These are phyloP conservation scores for Parasteatoda tepidariorum DNA, from an alignment of 1,140 invertebrate species.

Conservation along the genomic window DNA sequence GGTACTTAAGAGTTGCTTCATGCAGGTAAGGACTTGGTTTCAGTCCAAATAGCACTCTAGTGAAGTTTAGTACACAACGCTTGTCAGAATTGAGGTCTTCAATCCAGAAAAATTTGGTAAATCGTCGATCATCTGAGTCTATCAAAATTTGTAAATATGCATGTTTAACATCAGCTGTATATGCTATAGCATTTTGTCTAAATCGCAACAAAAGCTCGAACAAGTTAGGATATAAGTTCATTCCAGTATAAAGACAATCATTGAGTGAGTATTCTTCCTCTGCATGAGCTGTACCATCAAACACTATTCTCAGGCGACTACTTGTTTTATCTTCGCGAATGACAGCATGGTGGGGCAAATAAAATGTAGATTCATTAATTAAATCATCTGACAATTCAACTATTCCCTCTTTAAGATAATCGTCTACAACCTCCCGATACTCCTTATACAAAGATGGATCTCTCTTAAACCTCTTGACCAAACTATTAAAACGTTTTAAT, in stretches of 20 bases:
- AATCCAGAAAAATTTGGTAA: constrained; percentile 40
- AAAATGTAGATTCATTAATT: too few species aligned
- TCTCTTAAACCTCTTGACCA: too few species aligned
- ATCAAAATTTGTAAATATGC: constrained; percentile 56
- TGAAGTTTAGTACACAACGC: background rate
- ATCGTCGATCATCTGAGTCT: constrained; percentile 9
- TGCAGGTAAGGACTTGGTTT: constrained; percentile 43
- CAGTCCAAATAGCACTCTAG: constrained; percentile 52
- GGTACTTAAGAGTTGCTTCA: constrained; percentile 37
- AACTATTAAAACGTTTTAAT: too few species aligned
- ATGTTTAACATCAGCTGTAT: constrained; percentile 49
- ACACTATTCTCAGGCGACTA: constrained; percentile 64
- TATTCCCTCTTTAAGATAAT: too few species aligned
- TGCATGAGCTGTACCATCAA: constrained; percentile 62
- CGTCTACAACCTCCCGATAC: too few species aligned
- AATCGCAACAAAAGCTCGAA: constrained; percentile 38
- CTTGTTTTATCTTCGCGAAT: constrained; percentile 62
- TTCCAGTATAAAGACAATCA: constrained; percentile 56
- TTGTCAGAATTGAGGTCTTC: background rate
- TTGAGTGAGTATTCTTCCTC: constrained; percentile 46
- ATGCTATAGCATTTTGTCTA: background rate
- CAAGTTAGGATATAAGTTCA: constrained; percentile 27
- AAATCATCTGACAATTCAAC: too few species aligned
- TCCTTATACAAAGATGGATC: too few species aligned
- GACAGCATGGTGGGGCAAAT: constrained; percentile 64